Conservation (phyloP, 2,113 vertebrate genomes). For the Indri indri region DNA sequence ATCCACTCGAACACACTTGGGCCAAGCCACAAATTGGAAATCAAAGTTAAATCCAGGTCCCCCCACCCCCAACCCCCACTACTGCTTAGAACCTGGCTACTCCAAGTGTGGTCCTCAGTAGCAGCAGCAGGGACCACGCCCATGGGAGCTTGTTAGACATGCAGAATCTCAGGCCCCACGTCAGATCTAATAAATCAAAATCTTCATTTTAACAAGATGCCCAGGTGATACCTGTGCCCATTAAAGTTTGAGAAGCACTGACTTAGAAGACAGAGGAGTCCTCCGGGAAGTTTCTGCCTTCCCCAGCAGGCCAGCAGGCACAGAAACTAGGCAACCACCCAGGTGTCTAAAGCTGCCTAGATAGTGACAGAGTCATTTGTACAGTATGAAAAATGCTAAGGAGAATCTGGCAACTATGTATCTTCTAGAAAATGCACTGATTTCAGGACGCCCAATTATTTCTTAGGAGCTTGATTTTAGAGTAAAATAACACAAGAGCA, state of each 20-base stretch:
- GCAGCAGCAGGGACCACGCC: accelerated
- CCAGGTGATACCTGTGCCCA: background rate
- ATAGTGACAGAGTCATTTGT: background rate
- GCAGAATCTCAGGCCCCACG: background rate
- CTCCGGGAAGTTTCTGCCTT: background rate
- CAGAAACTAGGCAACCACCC: background rate
- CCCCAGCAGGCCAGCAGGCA: background rate
- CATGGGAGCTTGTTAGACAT: background rate
- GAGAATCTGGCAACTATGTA: background rate
- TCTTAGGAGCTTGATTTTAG: slow-evolving; percentile 82
- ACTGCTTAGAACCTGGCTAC: background rate
- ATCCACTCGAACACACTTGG: accelerated
- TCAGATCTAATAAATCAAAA: background rate
- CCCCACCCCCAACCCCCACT: too few relatives aligned
- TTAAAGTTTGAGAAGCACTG: background rate
- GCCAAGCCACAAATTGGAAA: background rate
- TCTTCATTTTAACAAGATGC: slow-evolving; percentile 53
- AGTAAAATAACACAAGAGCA: slow-evolving; percentile 49
- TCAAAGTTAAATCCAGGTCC: background rate
- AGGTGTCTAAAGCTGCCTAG: background rate
- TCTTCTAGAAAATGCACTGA: background rate
- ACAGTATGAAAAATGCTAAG: background rate
- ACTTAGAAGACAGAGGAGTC: background rate
- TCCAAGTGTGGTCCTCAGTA: background rate
- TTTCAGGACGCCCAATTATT: slow-evolving; percentile 80